Evolutionary conservation across 2,888 invertebrate species (phyloP), one percentile per base, ranked within the genome.

Genomic region (Agrotis puta): DNA sequence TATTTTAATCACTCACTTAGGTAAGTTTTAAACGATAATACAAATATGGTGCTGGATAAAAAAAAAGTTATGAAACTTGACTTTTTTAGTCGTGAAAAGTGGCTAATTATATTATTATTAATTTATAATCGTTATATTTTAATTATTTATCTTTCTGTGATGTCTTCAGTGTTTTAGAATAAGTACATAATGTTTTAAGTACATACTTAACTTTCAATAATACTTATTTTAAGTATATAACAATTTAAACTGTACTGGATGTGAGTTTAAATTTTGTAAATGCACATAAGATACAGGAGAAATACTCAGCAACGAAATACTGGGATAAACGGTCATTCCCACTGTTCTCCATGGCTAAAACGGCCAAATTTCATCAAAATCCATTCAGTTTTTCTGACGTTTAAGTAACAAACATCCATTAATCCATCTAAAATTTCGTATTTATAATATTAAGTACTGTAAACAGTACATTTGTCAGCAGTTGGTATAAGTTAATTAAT

Each of bases 131-230:
- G 24, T 39, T 20, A 9, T 13, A n/a, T 56, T 56, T 61, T 50
- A 6, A 2, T 27, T 57, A 33, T 62, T 20, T 63, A 45, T 64
- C 7, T 20, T 43, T 61, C 45, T 61, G 59, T 75, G 80, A 61
- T 79, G 74, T 50, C 27, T 62, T 50, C 51, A 45, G 3, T 50
- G 13, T 48, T 20, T 50, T 48, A 39, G 39, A 39, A 14, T n/a
- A 56, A 71, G 71, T 39, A 24, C 45, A 5, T n/a, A 13, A n/a
- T 24, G 6, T 22, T 51, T 57, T 13, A 20, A 53, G 71, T 48
- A 48, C 47, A 50, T 43, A 71, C 5, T 3, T 61, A 39, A 47
- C 6, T 6, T 24, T 39, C 33, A 22, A 50, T 20, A 50, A 47
- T 65, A 45, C n/a, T 22, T 50, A 7, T 56, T 48, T 22, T 39